Evolutionary conservation across 2,797 vertebrate species (phyloP), one percentile per base, ranked within the genome.

Genomic region (Leptodactylus fallax): DNA sequence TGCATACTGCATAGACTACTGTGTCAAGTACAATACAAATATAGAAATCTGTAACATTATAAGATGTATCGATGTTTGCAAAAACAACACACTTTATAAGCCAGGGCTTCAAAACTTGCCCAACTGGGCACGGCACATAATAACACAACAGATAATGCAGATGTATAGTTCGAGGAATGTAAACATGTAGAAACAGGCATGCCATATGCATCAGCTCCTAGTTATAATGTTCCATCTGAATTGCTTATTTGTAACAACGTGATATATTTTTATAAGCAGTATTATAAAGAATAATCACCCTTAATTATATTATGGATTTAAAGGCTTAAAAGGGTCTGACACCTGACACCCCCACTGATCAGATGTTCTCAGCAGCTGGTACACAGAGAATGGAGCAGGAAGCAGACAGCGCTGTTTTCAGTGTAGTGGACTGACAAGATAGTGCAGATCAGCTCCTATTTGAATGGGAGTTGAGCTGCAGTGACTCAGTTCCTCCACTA

Each of bases 171-270:
- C n/a, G 9, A 77, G 49, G 47, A 77, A 21, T 51, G 49, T 10
- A 77, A 14, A 61, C 78, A 80, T 80, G 78, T 80, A 36, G 45
- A 21, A 61, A 61, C 78, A 80, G 78, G 78, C 56, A 10, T 7
- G 25, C 16, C 55, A 80, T 36, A 25, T 58, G 11, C 53, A 27
- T 17, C 53, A 11, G 14, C 21, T 56, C 13, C 53, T 58, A 17
- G 76, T 21, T 49, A 53, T 17, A 56, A 56, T 79, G 51, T 79
- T 56, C 53, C 5, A 27, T 56, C 6, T 79, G 6, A 56, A 77
- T 77, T 74, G 8, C 45, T n/a, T 49, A 74, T 74, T 74, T 74
- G 8, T 16, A 14, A 23, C 10, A 79, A 51, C 47, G n/a, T 78
- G 51, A 36, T 23, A 17, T 36, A 77, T 79, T 25, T 53, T 53